Conservation (phyloP, 2,113 vertebrate genomes). For the Nansenia antarctica region DNA sequence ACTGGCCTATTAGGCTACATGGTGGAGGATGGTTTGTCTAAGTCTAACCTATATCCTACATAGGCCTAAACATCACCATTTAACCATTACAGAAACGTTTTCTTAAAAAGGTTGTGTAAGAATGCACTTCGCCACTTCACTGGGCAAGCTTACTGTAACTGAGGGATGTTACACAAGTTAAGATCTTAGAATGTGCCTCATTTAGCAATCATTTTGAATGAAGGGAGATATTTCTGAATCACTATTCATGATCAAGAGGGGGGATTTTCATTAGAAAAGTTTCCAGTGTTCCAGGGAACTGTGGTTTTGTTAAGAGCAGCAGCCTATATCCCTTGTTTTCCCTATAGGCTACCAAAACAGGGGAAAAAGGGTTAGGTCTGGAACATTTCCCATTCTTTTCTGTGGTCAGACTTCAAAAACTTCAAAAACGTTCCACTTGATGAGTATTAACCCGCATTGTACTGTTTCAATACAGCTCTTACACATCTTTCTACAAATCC, state of each 20-base stretch:
- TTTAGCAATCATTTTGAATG: constrained; percentile 53
- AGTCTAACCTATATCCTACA: too few species aligned
- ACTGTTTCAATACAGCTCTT: constrained; percentile 4
- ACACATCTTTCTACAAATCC: not conserved
- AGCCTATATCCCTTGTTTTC: constrained; percentile 23
- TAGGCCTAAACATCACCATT: too few species aligned
- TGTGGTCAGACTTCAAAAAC: constrained; percentile 26
- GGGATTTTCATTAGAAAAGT: not conserved
- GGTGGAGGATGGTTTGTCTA: too few species aligned
- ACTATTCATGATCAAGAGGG: constrained; percentile 28
- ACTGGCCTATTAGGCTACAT: too few species aligned
- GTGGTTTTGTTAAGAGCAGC: constrained; percentile 59
- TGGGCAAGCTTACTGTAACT: too few species aligned
- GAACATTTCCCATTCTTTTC: constrained; percentile 32
- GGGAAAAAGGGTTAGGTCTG: constrained; percentile 37
- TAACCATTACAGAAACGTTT: too few species aligned
- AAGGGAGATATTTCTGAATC: constrained; percentile 39
- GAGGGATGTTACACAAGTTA: too few species aligned
- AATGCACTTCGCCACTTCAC: too few species aligned
- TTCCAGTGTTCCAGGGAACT: constrained; percentile 25
- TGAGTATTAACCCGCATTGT: constrained; percentile 20
- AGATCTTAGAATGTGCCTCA: constrained; percentile 42
- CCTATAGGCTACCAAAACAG: not conserved
- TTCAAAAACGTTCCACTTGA: constrained; percentile 37
- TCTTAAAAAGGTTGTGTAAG: not conserved